A percentile compares a stretch with the other conserved stretches of the same genome.
phyloP scores from a whole-genome alignment of 2,797 vertebrate genomes.

The Neosalanx taihuensis region DNA sequence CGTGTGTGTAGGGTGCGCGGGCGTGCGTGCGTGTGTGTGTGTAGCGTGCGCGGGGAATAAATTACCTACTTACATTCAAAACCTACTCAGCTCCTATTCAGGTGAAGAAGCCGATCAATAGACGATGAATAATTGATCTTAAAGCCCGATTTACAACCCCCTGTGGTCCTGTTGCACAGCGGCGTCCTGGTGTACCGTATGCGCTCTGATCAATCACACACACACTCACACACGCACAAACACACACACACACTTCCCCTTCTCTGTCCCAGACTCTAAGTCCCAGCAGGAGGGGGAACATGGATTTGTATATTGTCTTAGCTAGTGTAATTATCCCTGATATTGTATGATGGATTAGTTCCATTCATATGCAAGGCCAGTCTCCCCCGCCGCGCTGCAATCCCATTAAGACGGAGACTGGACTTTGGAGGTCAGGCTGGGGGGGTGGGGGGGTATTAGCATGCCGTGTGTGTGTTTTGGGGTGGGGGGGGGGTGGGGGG shows the following conservation, averaged over 20 bases:
- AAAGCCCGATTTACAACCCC: slow-evolving; percentile 57
- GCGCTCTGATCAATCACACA: slow-evolving; percentile 20
- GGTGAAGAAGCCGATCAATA: slow-evolving; percentile 53
- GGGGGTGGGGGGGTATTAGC: neutral
- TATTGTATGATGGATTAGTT: neutral
- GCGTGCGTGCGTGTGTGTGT: slow-evolving; percentile 11
- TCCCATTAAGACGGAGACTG: neutral
- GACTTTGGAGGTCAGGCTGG: neutral
- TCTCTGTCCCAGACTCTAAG: slow-evolving; percentile 17
- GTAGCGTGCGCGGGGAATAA: slow-evolving; percentile 35
- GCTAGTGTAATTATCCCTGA: neutral
- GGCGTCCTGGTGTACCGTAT: slow-evolving; percentile 28
- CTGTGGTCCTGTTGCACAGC: slow-evolving; percentile 43
- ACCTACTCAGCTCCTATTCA: slow-evolving; percentile 18
- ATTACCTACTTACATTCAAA: slow-evolving; percentile 27
- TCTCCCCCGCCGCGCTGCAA: neutral
- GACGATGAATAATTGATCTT: slow-evolving; percentile 64
- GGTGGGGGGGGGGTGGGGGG: neutral
- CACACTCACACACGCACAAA: slow-evolving; percentile 4
- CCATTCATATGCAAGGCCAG: neutral
- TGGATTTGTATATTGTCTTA: neutral
- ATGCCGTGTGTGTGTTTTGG: neutral
- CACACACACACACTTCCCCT: slow-evolving; percentile 12
- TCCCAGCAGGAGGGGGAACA: neutral
- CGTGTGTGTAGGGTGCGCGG: slow-evolving; percentile 35